These are phyloP conservation scores for Brachionus manjavacas DNA, from an alignment of 1,140 invertebrate species.

Conservation along the genomic window DNA sequence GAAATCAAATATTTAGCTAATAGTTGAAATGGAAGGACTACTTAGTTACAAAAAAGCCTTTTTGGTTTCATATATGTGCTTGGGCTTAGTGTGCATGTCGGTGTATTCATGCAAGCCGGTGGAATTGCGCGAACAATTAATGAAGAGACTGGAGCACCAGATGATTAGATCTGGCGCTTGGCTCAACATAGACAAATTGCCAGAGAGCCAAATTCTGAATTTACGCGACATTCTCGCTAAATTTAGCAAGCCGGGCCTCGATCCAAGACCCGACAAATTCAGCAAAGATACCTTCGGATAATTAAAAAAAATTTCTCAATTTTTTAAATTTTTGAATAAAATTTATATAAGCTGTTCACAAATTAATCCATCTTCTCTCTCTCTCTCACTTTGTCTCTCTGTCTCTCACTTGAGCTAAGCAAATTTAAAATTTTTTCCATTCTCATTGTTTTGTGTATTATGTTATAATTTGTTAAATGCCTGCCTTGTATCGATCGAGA, in stretches of 20 bases:
- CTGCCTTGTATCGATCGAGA: constrained; percentile 29
- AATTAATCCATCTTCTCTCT: not conserved
- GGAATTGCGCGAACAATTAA: not conserved
- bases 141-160: not conserved
- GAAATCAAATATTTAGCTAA: not conserved
- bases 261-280: not conserved
- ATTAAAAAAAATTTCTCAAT: not conserved
- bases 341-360: not conserved
- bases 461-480: constrained; percentile 24
- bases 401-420: not conserved
- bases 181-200: not conserved
- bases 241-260: not conserved
- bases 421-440: not conserved
- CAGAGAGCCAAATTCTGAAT: not conserved
- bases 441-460: not conserved
- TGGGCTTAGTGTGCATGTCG: not conserved
- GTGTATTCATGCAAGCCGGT: not conserved
- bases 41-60: not conserved
- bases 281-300: not conserved
- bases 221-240: not conserved
- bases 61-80: not conserved
- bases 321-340: not conserved
- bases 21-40: not conserved
- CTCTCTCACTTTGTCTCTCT: not conserved
- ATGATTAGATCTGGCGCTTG: not conserved